Percentiles rank a stretch among this genome's conserved stretches.
phyloP scores from a whole-genome alignment of 2,888 invertebrate genomes.

The Drosophila silvestris region DNA sequence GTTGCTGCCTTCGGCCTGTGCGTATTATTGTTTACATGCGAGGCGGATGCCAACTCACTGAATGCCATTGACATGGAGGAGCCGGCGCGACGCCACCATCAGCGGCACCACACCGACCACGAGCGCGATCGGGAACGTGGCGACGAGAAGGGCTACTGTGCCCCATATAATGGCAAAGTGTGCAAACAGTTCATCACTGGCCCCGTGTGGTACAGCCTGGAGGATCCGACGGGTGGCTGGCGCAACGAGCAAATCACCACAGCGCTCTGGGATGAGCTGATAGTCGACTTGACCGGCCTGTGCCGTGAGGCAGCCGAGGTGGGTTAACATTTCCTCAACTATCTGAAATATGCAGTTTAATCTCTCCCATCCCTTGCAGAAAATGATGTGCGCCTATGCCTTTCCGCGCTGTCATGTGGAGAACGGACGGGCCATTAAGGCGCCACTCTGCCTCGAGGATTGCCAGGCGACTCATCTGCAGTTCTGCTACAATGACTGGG shows the following conservation, averaged over 20 bases:
- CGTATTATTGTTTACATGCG: slow-evolving; percentile 79
- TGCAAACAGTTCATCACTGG: slow-evolving; percentile 90
- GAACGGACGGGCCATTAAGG: slow-evolving; percentile 88
- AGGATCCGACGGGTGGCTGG: slow-evolving; percentile 88
- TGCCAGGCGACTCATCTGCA: slow-evolving; percentile 95
- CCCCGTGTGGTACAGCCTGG: slow-evolving; percentile 92
- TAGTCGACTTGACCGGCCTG: slow-evolving; percentile 91
- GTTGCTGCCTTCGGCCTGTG: slow-evolving; percentile 61
- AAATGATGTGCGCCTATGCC: slow-evolving; percentile 95
- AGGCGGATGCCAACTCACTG: slow-evolving; percentile 60
- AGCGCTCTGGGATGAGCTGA: slow-evolving; percentile 94
- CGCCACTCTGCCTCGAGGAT: slow-evolving; percentile 96
- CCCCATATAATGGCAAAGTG: slow-evolving; percentile 93
- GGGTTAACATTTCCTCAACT: slow-evolving; percentile 29
- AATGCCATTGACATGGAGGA: slow-evolving; percentile 73
- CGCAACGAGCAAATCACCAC: slow-evolving; percentile 94
- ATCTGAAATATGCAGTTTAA: too few relatives aligned
- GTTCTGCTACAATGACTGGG: slow-evolving; percentile 98
- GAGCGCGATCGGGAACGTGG: slow-evolving; percentile 46
- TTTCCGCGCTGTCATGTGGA: slow-evolving; percentile 94
- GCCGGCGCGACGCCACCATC: slow-evolving; percentile 67
- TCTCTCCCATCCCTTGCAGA: slow-evolving; percentile 85
- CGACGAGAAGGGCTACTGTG: slow-evolving; percentile 90
- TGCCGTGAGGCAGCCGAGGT: slow-evolving; percentile 95
- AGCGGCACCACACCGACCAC: slow-evolving; percentile 67